Evolutionary conservation across 2,797 vertebrate species (phyloP).

Genomic region (Corythornis leucogaster): DNA sequence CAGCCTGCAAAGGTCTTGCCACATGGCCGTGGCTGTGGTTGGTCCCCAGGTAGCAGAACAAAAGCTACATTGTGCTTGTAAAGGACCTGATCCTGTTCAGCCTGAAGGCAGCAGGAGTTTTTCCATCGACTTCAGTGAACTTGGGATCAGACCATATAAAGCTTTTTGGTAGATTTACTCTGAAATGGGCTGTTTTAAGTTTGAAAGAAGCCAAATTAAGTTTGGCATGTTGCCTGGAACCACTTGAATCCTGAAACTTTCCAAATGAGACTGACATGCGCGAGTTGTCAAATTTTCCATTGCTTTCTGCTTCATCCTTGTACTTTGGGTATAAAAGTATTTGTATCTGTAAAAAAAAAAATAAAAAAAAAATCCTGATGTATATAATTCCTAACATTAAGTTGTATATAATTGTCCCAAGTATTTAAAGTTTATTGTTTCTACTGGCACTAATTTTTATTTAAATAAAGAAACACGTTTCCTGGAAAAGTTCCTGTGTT

Average conservation of each 20-base stretch:
- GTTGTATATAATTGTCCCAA: slow-evolving; percentile 79
- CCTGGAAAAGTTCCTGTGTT: slow-evolving; percentile 28
- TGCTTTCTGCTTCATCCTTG: slow-evolving; percentile 65
- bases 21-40: not conserved
- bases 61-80: slow-evolving; percentile 44
- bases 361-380: slow-evolving; percentile 15
- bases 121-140: slow-evolving; percentile 51
- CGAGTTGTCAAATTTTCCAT: slow-evolving; percentile 80
- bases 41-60: not conserved
- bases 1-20: not conserved
- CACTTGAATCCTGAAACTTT: slow-evolving; percentile 84
- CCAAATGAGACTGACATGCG: slow-evolving; percentile 75
- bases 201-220: slow-evolving; percentile 78
- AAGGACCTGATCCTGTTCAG: not conserved
- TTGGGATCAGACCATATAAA: slow-evolving; percentile 68
- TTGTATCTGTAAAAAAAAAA: slow-evolving; percentile 58
- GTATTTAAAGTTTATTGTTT: slow-evolving; percentile 79
- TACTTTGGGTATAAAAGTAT: slow-evolving; percentile 67
- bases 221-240: slow-evolving; percentile 84
- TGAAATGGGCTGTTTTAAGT: slow-evolving; percentile 75
- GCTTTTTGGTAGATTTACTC: slow-evolving; percentile 74
- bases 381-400: slow-evolving; percentile 74
- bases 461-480: slow-evolving; percentile 82
- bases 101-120: slow-evolving; percentile 39
- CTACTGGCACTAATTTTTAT: slow-evolving; percentile 79